phyloP scores from a whole-genome alignment of 2,113 vertebrate genomes.

The Patagioenas fasciata region DNA sequence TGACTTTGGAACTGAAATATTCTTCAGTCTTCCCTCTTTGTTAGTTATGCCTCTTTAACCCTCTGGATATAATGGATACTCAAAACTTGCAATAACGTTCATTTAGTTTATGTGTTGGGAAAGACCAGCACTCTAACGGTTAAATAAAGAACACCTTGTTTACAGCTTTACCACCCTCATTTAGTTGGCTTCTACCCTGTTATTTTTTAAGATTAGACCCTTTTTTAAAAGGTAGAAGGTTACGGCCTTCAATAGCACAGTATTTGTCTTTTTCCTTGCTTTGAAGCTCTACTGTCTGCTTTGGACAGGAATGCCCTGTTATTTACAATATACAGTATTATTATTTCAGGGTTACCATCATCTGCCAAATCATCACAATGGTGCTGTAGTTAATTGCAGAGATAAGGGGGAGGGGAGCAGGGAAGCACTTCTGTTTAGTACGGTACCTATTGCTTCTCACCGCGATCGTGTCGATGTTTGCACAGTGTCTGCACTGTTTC shows the following conservation, averaged over 20 bases:
- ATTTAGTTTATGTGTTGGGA: not conserved
- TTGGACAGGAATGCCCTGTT: constrained; percentile 2
- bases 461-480: not conserved
- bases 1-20: not conserved
- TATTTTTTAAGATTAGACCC: constrained; percentile 65
- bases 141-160: constrained; percentile 50
- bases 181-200: constrained; percentile 35
- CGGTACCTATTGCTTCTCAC: not conserved
- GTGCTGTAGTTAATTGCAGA: constrained; percentile 49
- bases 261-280: constrained; percentile 30
- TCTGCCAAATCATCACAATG: constrained; percentile 22
- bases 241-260: constrained; percentile 19
- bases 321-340: constrained; percentile 14
- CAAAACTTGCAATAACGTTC: not conserved
- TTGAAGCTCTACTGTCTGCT: not conserved
- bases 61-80: not conserved
- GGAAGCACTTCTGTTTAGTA: not conserved
- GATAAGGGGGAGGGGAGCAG: not conserved
- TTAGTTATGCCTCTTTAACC: not conserved
- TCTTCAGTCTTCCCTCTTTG: not conserved
- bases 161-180: constrained; percentile 37
- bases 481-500: not conserved
- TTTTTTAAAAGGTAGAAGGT: constrained; percentile 62
- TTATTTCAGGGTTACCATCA: constrained; percentile 42
- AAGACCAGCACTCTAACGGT: not conserved